phyloP scores from a whole-genome alignment of 2,797 vertebrate species.

The Numenius phaeopus region DNA sequence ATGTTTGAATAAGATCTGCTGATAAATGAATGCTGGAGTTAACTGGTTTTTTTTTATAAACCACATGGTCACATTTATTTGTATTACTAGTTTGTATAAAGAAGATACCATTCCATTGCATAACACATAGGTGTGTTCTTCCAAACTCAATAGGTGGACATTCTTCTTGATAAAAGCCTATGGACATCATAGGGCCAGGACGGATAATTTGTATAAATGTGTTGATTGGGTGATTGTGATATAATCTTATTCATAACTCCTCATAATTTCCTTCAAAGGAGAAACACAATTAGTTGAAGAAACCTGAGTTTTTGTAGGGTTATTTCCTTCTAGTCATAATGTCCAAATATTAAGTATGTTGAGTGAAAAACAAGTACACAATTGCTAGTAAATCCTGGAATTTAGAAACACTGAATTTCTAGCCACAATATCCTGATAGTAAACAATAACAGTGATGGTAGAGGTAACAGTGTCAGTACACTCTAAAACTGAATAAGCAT shows the following conservation, averaged over 20 bases:
- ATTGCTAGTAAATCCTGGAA: background rate
- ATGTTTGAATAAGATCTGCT: background rate
- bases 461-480: background rate
- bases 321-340: background rate
- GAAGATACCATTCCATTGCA: background rate
- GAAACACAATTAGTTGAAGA: background rate
- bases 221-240: background rate
- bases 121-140: background rate
- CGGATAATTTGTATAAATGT: background rate
- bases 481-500: background rate
- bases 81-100: background rate
- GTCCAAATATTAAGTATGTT: background rate
- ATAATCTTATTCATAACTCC: background rate
- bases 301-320: background rate
- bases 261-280: background rate
- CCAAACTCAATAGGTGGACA: background rate
- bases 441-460: background rate
- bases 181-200: background rate
- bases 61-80: background rate
- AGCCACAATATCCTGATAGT: background rate
- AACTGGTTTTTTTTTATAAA: background rate
- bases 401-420: background rate
- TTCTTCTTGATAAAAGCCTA: background rate
- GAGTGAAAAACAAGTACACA: background rate
- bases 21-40: background rate